phyloP scores from a whole-genome alignment of 2,888 invertebrate species.

The Ennomos quercinarius region DNA sequence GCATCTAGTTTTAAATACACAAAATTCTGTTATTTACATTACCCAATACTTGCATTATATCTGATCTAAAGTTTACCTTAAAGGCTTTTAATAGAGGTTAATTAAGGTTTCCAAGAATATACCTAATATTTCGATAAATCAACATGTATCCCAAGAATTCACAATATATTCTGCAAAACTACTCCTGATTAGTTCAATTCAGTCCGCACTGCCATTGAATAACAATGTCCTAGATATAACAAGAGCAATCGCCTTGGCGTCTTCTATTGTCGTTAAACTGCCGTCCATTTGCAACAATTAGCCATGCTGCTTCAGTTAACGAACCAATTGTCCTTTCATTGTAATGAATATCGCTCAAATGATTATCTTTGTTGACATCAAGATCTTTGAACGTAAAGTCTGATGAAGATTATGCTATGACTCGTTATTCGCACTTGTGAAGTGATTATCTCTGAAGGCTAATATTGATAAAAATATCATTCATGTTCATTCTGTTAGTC shows the following conservation, averaged over 20 bases:
- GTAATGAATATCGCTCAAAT: conserved; percentile 49
- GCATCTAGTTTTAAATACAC: too few relatives aligned
- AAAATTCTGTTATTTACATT: too few relatives aligned
- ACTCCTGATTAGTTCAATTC: conserved; percentile 35
- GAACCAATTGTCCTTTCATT: conserved; percentile 65
- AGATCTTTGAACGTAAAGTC: conserved; percentile 13
- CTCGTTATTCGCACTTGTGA: conserved; percentile 20
- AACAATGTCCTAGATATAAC: conserved; percentile 54
- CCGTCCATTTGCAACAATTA: conserved; percentile 77
- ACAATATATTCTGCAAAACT: not conserved
- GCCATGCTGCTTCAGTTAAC: conserved; percentile 66
- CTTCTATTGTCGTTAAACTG: conserved; percentile 70
- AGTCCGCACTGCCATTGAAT: conserved; percentile 49
- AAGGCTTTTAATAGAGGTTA: too few relatives aligned
- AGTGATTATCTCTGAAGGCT: conserved; percentile 4
- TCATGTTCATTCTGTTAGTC: too few relatives aligned
- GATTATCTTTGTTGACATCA: conserved; percentile 25
- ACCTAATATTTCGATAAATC: too few relatives aligned
- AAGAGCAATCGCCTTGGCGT: conserved; percentile 48
- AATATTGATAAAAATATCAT: conserved; percentile 7
- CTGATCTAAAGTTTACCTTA: too few relatives aligned
- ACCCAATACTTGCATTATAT: too few relatives aligned
- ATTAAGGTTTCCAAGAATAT: too few relatives aligned
- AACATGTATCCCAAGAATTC: too few relatives aligned
- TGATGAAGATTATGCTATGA: conserved; percentile 8